Base-by-base conservation (phyloP, 2,797 vertebrate genomes). In the Cossypha dichroa region DNA sequence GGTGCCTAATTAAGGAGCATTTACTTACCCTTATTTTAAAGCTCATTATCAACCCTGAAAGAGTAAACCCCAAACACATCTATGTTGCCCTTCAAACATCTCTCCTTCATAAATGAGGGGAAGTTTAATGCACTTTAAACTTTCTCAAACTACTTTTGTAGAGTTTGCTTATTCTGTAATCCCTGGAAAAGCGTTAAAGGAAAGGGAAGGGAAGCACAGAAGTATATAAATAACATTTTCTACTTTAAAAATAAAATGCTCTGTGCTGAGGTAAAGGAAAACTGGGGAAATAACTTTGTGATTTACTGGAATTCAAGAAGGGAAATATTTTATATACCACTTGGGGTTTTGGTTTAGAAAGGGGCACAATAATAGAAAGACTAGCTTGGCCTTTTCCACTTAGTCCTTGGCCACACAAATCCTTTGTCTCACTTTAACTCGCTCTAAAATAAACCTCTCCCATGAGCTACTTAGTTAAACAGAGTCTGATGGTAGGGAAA, bases 371-470 rank as follows among this genome's bases (percentile, higher is more conserved):
- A 86, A 91, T 82, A 88, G 89, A 77, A 97, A 96, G 87, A 70
- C 41, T 91, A 77, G 48, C 77, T 91, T 94, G 58, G 77, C 52
- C 67, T 94, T 95, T 97, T 84, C 60, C 62, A 84, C 49, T 89
- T 97, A 97, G 98, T 98, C 97, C 95, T 95, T 91, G 62, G 78
- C 96, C 90, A 92, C 87, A 96, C 90, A 97, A 96, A 94, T 84
- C 68, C 74, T 94, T 97, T 98, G 95, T 97, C 94, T 94, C 88
- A 64, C 90, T 97, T 96, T 94, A 96, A 95, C 63, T 91, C 89
- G 28, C 75, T 90, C 79, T 91, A 97, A 96, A 97, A 96, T 94
- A 97, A 98, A 97, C 91, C 60, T 94, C 97, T 96, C 90, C 92
- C 73, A 58, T 82, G 88, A 96, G 88, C 94, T 92, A 63, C 93